Base-by-base conservation (phyloP, 2,113 vertebrate genomes). In the Pteropus alecto region DNA sequence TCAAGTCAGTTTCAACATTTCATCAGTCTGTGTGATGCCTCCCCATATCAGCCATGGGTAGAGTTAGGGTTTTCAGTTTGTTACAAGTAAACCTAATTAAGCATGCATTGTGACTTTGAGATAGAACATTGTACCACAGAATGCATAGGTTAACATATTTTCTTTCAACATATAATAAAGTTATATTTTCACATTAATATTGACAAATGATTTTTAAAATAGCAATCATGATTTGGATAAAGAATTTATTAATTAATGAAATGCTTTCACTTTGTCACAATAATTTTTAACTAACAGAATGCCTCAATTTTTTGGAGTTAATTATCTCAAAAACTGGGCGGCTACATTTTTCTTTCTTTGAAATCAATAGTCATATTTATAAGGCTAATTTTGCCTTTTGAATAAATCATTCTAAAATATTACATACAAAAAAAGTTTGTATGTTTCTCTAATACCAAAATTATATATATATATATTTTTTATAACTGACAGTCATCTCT, bases 71-170 rank as follows among this genome's bases (percentile, higher is more conserved):
- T 92, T 96, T 92, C 79, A 90, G n/a, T 81, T 92, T 88, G 15
- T 67, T 38, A 92, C 35, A 87, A 51, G 43, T 81, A 84, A 41
- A 84, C 6, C 51, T 95, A 95, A 90, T 84, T 87, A 94, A 61
- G 30, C 19, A 87, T 73, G 12, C 38, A 56, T n/a, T 60, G 15
- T 48, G 76, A 90, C 54, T 73, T 70, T 73, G 18, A 67, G 81
- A 28, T 28, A 71, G 21, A 91, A 13, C 41, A 56, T 1, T 41
- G 0, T 38, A 35, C n/a, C 11, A 30, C 1, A 92, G 28, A 78
- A 81, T 54, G 9, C 35, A 48, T 46, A 68, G 10, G 28, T 65
- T 46, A 71, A 60, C n/a, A 63, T 43, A 74, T 70, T 92, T 89
- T 22, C 26, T 63, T 77, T 74, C 14, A 41, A 83, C 12, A 58